Base-by-base conservation (phyloP, 2,113 vertebrate genomes). In the Oryzias celebensis region DNA sequence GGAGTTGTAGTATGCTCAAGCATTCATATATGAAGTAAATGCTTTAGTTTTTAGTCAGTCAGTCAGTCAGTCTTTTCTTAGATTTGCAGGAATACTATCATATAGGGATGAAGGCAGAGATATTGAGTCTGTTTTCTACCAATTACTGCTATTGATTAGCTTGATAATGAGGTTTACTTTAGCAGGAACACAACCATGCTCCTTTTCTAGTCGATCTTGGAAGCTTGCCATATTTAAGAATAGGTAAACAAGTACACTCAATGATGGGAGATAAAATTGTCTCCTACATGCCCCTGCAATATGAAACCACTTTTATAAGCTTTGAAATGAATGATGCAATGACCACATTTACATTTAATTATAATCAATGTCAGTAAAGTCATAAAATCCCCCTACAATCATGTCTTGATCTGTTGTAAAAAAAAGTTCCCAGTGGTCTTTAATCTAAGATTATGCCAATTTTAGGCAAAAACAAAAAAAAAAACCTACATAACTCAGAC, bases 81-180 rank as follows among this genome's bases (percentile, higher is more conserved):
- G 51, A 62, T 16, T 51, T 61, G 20, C 60, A 49, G 52, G 31
- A 69, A 43, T 53, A 72, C 44, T 31, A 65, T 69, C 65, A 60
- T 55, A 76, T 71, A 57, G 69, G 49, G 67, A 55, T 42, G 63
- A 83, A 57, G 61, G 73, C 12, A 52, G 45, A 73, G 63, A 70
- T 53, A 66, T 55, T 17, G 51, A 73, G 64, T 78, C 68, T 82
- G 74, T 76, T 73, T 50, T 76, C 44, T 68, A 53, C 26, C 75
- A 66, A 86, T 85, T 84, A 82, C 68, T 26, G 0, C 65, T 56
- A 65, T 85, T 82, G 72, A 84, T 85, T 83, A 81, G 69, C 71
- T 68, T 75, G 52, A 46, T 85, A 84, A 83, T 84, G 58, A 88
- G 83, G 66, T 78, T 68, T 66, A 61, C 70, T 55, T 71, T 36